A percentile compares a stretch with the other conserved stretches of the same genome.
Conservation (phyloP, 2,113 vertebrate genomes). For the Eurystomus gularis region DNA sequence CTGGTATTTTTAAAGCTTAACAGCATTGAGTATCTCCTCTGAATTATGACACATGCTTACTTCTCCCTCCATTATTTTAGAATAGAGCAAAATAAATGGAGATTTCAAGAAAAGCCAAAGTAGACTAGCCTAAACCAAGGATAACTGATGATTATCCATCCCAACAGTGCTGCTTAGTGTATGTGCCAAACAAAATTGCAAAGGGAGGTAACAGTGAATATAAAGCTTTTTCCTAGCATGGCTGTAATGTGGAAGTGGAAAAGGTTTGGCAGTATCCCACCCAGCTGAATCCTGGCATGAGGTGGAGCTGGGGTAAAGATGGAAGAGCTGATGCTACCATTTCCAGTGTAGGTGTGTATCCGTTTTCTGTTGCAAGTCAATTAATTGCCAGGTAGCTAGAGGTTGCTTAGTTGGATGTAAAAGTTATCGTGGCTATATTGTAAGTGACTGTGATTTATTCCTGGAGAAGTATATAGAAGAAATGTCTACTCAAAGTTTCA, state of each 20-base stretch:
- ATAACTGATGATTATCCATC: background rate
- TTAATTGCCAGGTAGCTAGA: background rate
- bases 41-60: background rate
- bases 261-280: background rate
- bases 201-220: background rate
- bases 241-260: background rate
- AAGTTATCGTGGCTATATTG: background rate
- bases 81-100: background rate
- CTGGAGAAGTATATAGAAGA: background rate
- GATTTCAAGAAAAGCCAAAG: slow-evolving; percentile 1
- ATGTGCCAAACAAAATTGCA: background rate
- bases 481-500: background rate
- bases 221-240: background rate
- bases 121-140: background rate
- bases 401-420: background rate
- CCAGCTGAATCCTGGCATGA: background rate
- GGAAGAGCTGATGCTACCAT: background rate
- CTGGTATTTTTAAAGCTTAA: background rate
- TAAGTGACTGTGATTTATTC: background rate
- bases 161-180: background rate
- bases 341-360: background rate
- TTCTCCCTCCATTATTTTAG: background rate
- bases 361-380: background rate
- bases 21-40: background rate
- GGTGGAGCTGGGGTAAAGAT: background rate